Conservation (phyloP, 2,797 vertebrate genomes). For the Peromyscus nudipes region DNA sequence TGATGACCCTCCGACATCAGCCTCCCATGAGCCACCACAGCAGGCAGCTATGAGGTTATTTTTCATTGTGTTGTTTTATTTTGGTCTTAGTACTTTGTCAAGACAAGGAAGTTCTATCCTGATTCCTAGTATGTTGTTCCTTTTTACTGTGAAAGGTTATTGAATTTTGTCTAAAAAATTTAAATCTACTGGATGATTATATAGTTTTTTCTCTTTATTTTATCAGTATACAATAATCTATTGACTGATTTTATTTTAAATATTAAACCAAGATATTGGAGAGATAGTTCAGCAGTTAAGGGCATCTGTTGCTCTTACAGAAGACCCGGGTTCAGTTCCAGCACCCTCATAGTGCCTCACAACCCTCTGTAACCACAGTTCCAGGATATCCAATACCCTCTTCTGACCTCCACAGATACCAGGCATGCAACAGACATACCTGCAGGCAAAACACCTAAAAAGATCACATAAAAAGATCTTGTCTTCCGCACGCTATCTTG, state of each 20-base stretch:
- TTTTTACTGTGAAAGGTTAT: slow-evolving; percentile 44
- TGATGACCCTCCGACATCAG: not conserved
- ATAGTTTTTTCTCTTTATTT: slow-evolving; percentile 48
- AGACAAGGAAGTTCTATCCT: slow-evolving; percentile 3
- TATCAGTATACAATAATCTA: not conserved
- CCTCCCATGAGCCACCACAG: not conserved
- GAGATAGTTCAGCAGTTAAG: not conserved
- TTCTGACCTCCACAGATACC: not conserved
- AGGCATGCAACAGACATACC: not conserved
- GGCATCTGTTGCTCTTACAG: not conserved
- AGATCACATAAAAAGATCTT: not conserved
- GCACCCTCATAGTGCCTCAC: not conserved
- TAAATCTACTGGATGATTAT: slow-evolving; percentile 11
- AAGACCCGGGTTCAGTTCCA: not conserved
- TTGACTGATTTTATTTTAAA: not conserved
- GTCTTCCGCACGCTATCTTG: not conserved
- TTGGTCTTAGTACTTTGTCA: not conserved
- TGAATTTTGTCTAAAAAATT: slow-evolving; percentile 52
- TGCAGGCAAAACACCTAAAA: not conserved
- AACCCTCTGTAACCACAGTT: too few relatives aligned
- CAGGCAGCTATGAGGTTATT: not conserved
- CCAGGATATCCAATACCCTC: not conserved
- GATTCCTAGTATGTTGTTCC: slow-evolving; percentile 9
- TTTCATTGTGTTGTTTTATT: not conserved
- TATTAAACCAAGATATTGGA: not conserved